Evolutionary conservation across 92 coral and sea anemone genomes (phyloP), one percentile per base, ranked within the genome.

Genomic region (Porites divaricata): DNA sequence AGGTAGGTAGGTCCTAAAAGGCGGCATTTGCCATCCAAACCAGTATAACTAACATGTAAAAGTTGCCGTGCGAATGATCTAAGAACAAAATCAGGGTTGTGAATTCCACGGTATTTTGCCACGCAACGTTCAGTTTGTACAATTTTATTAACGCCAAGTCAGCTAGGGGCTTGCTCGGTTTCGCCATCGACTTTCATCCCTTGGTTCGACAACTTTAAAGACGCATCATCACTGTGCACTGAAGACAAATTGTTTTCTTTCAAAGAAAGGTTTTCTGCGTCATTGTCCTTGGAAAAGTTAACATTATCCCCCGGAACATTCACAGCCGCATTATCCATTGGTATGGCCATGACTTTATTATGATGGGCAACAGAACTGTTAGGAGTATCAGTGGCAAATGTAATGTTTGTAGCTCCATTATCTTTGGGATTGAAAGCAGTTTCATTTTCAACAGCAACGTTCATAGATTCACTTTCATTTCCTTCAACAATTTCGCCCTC

Each of bases 401-500:
- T 19, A 41, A 72, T 50, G 61, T 50, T 50, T 4, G 4, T 17
- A 70, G 56, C 72, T 79, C 72, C 56, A 66, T 49, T 20, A 73
- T 52, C 77, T 26, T 14, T 73, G 21, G 77, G 6, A 51, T 14
- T 64, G n/a, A 21, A 52, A 49, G 68, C 51, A 48, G 64, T 74
- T 70, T 53, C 79, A 20, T 77, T 22, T 59, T 53, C 16, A 28
- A 20, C 64, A 21, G 73, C 50, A 5, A 64, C 73, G 51, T 54
- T 84, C 53, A 69, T 41, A 69, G 26, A 63, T 28, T 79, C 86
- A 57, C 50, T 73, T 53, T 88, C 88, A 65, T 88, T 86, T 68
- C 90, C 95, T 8, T 94, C 95, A n/a, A 85, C 77, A 63, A 94
- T 86, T 76, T 94, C 98, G 2, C 98, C 95, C 67, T 94, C 98